Base-by-base conservation (phyloP, 2,888 invertebrate genomes). In the Drosophila recens region DNA sequence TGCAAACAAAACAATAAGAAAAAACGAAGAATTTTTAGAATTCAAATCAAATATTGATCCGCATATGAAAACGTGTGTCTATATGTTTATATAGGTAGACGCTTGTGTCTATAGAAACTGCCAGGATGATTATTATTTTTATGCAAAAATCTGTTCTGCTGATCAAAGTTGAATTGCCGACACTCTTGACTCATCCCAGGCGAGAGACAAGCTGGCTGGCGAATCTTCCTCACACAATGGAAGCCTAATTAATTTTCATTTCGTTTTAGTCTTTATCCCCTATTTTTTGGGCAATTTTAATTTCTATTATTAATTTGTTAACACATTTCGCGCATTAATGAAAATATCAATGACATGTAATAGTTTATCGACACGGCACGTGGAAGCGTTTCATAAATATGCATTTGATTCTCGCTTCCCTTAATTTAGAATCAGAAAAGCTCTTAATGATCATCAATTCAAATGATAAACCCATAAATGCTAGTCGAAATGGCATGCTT, bases 261-360 rank as follows among this genome's bases (percentile, higher is more conserved):
- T 87, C 49, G 36, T 61, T 72, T 64, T 67, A 54, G 52, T 64
- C 57, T 54, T 66, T 3, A 8, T 23, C 8, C 36, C 0, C 9
- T 11, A 23, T 11, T n/a, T 11, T 23, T 61, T 67, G 59, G 46
- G 46, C 40, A 27, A 46, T 49, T 63, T 67, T 66, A 64, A 86
- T 82, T 86, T 74, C 66, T 74, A 71, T 87, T 71, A 84, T 87
- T 79, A 78, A 82, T 87, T 89, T 63, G 75, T 67, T 73, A 82
- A 79, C 88, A 84, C 79, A 84, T 87, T 73, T 81, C 70, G 70
- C 69, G 69, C 80, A 70, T 80, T 80, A 76, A 68, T 59, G 33
- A 36, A 45, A 67, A 70, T 65, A 64, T 40, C 40, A 15, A 27
- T 57, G 58, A 40, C 49, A 53, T 48, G 72, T 46, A 45, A 42